phyloP scores from a whole-genome alignment of 1,140 invertebrate genomes.

The Drosophila murphyi region DNA sequence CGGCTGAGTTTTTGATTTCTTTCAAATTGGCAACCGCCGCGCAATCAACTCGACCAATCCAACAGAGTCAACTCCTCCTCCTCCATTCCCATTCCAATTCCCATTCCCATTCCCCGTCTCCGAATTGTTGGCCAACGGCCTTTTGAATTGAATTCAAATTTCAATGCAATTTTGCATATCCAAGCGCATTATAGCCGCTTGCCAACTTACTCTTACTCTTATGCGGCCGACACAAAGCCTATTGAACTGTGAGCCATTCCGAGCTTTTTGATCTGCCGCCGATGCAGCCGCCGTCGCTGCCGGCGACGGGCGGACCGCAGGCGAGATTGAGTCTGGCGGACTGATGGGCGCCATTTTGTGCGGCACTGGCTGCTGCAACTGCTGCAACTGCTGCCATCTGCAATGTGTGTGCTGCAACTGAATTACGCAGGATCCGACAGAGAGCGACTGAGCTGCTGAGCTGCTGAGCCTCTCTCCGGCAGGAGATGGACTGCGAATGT shows the following conservation, averaged over 20 bases:
- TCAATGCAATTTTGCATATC: slow-evolving; percentile 84
- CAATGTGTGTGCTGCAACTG: slow-evolving; percentile 66
- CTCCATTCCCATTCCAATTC: neutral
- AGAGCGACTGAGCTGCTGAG: slow-evolving; percentile 3
- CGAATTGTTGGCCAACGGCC: slow-evolving; percentile 56
- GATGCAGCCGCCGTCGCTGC: slow-evolving; percentile 1
- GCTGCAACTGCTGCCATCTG: slow-evolving; percentile 25
- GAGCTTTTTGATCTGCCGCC: slow-evolving; percentile 72
- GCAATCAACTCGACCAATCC: slow-evolving; percentile 66
- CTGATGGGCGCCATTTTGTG: slow-evolving; percentile 61
- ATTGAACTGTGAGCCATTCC: slow-evolving; percentile 73
- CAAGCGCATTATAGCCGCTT: slow-evolving; percentile 82
- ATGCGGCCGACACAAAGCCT: slow-evolving; percentile 66
- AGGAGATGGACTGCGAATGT: slow-evolving; percentile 37
- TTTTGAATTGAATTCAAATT: slow-evolving; percentile 84
- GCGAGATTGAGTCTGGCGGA: slow-evolving; percentile 36
- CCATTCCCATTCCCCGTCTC: neutral
- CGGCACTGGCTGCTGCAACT: neutral
- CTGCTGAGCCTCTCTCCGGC: slow-evolving; percentile 5
- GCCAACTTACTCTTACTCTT: slow-evolving; percentile 79
- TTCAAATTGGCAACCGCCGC: slow-evolving; percentile 76
- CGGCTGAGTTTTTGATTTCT: slow-evolving; percentile 79
- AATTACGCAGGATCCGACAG: slow-evolving; percentile 74
- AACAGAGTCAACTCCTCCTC: slow-evolving; percentile 21
- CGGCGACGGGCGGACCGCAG: slow-evolving; percentile 48